Conservation (phyloP, 2,888 invertebrate species). For the Sphaerophoria taeniata region DNA sequence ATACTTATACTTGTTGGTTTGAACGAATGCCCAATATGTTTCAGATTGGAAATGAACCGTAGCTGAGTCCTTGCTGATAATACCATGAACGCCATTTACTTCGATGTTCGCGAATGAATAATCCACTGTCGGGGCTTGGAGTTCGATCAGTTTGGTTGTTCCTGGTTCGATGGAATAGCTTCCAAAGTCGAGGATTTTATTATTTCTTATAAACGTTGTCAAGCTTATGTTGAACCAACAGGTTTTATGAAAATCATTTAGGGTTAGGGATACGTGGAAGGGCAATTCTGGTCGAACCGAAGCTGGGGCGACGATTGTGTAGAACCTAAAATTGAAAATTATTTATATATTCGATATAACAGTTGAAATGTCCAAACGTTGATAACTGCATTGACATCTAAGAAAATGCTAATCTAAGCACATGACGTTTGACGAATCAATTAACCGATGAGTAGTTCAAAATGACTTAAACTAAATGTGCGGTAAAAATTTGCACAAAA, state of each 20-base stretch:
- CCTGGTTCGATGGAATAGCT: slow-evolving; percentile 10
- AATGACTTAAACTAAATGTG: too few relatives aligned
- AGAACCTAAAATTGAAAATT: slow-evolving; percentile 25
- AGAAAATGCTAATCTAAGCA: too few relatives aligned
- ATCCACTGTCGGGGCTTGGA: neutral
- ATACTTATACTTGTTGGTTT: slow-evolving; percentile 96
- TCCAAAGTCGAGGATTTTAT: neutral
- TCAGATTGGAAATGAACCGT: neutral
- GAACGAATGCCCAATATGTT: slow-evolving; percentile 90
- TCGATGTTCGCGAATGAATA: neutral
- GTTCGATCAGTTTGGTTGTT: slow-evolving; percentile 23
- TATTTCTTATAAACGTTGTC: neutral
- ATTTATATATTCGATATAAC: neutral
- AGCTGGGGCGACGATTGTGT: slow-evolving; percentile 49
- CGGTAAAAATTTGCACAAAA: too few relatives aligned
- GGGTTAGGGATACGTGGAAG: slow-evolving; percentile 41
- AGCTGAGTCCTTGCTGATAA: neutral
- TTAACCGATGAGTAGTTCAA: too few relatives aligned
- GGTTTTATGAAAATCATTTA: slow-evolving; percentile 83
- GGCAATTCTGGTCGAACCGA: slow-evolving; percentile 17
- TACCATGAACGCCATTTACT: slow-evolving; percentile 23
- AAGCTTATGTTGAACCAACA: slow-evolving; percentile 47
- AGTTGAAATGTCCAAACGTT: too few relatives aligned
- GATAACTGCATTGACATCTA: too few relatives aligned
- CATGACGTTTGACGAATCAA: too few relatives aligned